Percentiles rank a stretch among this genome's conserved stretches.
These are phyloP conservation scores for Numenius arquata DNA, from an alignment of 2,113 vertebrate genomes.

Conservation along the genomic window DNA sequence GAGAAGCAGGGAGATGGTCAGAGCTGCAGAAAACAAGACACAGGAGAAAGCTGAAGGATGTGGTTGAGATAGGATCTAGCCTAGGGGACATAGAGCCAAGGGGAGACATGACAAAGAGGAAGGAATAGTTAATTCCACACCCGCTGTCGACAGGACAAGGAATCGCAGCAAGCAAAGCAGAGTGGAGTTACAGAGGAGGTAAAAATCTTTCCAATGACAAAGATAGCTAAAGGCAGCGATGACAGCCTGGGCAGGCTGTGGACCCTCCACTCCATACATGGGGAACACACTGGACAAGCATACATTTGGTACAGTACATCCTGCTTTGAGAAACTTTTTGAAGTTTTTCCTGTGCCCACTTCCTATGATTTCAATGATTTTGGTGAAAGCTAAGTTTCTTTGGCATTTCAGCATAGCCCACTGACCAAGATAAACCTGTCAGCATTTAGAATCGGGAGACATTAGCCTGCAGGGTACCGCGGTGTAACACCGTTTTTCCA, in stretches of 20 bases:
- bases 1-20: neutral
- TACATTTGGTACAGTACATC: neutral
- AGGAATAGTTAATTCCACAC: neutral
- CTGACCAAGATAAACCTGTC: neutral
- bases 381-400: neutral
- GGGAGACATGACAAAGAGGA: neutral
- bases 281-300: neutral
- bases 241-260: neutral
- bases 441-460: neutral
- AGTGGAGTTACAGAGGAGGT: neutral
- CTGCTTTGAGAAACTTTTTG: neutral
- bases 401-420: neutral
- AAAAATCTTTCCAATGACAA: neutral
- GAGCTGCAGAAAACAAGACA: neutral
- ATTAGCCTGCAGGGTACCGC: neutral
- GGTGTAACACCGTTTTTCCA: constrained; percentile 7
- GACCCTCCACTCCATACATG: neutral
- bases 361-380: neutral
- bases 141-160: neutral
- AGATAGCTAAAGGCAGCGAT: fast-evolving
- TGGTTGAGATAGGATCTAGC: neutral
- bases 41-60: neutral
- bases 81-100: neutral
- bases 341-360: neutral
- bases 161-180: neutral